phyloP scores from a whole-genome alignment of 2,113 vertebrate genomes.

The Mastomys coucha region DNA sequence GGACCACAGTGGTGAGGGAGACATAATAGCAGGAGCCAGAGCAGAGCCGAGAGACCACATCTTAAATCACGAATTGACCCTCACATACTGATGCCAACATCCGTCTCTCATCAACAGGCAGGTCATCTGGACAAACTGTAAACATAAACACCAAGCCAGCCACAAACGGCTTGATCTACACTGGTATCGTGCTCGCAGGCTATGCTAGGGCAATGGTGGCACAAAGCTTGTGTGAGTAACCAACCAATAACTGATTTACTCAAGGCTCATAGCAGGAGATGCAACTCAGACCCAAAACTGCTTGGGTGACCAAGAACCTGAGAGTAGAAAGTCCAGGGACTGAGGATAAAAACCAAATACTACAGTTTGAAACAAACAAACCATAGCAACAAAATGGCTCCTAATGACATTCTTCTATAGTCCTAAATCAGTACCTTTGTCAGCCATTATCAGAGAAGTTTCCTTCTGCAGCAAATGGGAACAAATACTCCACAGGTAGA shows the following conservation, averaged over 20 bases:
- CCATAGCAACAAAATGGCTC: background rate
- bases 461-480: background rate
- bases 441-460: background rate
- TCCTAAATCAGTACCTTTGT: background rate
- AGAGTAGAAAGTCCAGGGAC: background rate
- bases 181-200: background rate
- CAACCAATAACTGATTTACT: background rate
- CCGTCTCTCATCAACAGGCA: background rate
- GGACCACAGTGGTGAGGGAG: background rate
- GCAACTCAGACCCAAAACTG: background rate
- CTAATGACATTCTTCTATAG: background rate
- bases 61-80: background rate
- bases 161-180: background rate
- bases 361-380: background rate
- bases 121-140: background rate
- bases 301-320: background rate
- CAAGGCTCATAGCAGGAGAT: background rate
- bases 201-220: background rate
- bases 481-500: background rate
- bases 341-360: background rate
- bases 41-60: background rate
- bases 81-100: background rate
- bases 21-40: no score
- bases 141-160: background rate
- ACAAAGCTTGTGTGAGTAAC: background rate